Evolutionary conservation across 2,888 invertebrate species (phyloP), one percentile per base, ranked within the genome.

Genomic region (Cylloceria caligata): DNA sequence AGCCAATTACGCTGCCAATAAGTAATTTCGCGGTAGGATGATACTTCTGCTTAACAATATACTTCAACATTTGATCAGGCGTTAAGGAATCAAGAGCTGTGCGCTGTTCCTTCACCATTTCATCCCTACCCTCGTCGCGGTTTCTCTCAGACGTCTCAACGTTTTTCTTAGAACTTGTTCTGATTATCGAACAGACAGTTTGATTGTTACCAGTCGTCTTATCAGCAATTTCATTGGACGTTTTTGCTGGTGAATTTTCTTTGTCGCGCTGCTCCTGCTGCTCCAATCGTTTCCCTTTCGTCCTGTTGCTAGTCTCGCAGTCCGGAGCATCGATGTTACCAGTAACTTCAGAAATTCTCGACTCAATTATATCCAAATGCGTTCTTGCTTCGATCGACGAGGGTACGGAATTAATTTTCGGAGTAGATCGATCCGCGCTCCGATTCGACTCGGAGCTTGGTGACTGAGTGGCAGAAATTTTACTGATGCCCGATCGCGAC

Each of bases 1-100:
- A 76, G 2, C 92, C 92, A 34, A 92, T 92, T 75, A 92, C 89
- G 69, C 90, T 90, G 3, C 89, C 89, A 49, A 92, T 92, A 27
- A 92, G 64, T 55, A 92, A 80, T 62, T 91, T 89, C 0, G 92
- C 91, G 71, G 91, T 85, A 0, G 92, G 91, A 81, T 91, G 89
- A 76, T 84, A 87, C 36, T 89, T 90, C 30, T 91, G 87, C 39
- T 90, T 87, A 1, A 89, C 86, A 45, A 92, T 90, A 13, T 90
- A 84, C 69, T 89, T 89, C n/a, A 92, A 84, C 73, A 92, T 88
- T 64, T 89, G 87, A 64, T 92, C 92, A 0, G 92, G 90, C 0
- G 91, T 88, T 27, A 92, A 34, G 0, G 90, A 86, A 64, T 91
- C 89, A 24, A 84, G 34, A 19, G 78, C 68, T 0, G 60, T 68